These are phyloP conservation scores for Palythoa grandiflora DNA, from an alignment of 92 coral and sea anemone genomes.

Conservation along the genomic window DNA sequence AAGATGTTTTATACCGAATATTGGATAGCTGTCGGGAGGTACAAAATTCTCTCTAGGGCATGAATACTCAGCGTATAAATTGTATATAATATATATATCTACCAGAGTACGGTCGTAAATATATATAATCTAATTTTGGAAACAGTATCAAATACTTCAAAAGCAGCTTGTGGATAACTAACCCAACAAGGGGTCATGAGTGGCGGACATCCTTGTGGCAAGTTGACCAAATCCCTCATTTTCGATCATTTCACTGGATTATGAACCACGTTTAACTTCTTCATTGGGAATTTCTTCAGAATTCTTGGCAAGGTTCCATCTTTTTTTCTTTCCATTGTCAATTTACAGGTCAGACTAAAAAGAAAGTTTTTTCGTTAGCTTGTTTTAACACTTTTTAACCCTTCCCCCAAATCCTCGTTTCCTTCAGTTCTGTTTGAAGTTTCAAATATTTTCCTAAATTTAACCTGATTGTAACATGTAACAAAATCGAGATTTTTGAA, in stretches of 20 bases:
- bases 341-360: constrained; percentile 33
- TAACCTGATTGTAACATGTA: background rate
- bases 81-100: background rate
- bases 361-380: background rate
- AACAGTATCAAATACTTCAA: constrained; percentile 11
- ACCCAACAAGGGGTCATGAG: background rate
- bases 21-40: background rate
- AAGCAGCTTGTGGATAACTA: background rate
- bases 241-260: background rate
- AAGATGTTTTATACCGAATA: background rate
- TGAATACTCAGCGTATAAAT: background rate
- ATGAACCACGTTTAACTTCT: background rate
- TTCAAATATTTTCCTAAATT: background rate
- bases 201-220: background rate
- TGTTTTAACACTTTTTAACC: background rate
- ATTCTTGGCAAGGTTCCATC: background rate
- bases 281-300: background rate
- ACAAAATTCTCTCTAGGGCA: background rate
- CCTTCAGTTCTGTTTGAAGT: too few species aligned
- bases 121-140: background rate
- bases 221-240: background rate
- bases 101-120: background rate
- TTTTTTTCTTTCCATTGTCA: background rate
- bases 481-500: too few species aligned
- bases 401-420: background rate